Percentiles rank a stretch among this genome's conserved stretches.
phyloP scores from a whole-genome alignment of 2,113 vertebrate species.

The Megaceryle torquata region DNA sequence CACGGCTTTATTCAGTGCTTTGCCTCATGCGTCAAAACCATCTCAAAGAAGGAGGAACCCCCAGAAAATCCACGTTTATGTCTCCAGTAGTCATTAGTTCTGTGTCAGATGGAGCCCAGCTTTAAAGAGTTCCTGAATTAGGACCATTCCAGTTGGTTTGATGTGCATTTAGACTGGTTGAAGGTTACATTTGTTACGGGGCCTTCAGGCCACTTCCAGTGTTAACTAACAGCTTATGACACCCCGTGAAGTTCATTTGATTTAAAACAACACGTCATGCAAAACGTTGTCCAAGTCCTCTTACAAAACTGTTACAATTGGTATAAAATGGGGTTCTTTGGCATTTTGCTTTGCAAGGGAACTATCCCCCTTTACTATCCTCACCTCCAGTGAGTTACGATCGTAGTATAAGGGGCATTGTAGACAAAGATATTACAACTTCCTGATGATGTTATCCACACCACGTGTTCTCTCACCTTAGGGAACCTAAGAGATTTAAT shows the following conservation, averaged over 20 bases:
- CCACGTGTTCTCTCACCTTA: background rate
- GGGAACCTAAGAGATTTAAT: background rate
- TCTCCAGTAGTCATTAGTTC: background rate
- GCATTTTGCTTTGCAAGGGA: background rate
- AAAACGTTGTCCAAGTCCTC: background rate
- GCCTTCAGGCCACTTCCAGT: constrained; percentile 24
- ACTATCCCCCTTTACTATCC: background rate
- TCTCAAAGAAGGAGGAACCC: background rate
- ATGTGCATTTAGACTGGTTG: background rate
- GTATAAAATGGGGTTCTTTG: background rate
- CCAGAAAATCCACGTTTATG: background rate
- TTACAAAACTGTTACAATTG: background rate
- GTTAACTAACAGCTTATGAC: constrained; percentile 42
- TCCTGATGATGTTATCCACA: background rate
- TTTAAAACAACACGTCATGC: background rate
- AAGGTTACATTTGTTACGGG: constrained; percentile 33
- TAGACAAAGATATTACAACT: background rate
- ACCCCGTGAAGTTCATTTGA: background rate
- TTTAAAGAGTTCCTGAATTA: constrained; percentile 13
- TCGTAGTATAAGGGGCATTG: background rate
- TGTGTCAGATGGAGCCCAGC: background rate
- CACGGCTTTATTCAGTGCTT: background rate
- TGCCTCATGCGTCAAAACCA: background rate
- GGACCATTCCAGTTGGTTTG: background rate
- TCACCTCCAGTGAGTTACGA: background rate